Evolutionary conservation across 1,140 invertebrate genomes (phyloP).

Genomic region (Caenorhabditis latens): DNA sequence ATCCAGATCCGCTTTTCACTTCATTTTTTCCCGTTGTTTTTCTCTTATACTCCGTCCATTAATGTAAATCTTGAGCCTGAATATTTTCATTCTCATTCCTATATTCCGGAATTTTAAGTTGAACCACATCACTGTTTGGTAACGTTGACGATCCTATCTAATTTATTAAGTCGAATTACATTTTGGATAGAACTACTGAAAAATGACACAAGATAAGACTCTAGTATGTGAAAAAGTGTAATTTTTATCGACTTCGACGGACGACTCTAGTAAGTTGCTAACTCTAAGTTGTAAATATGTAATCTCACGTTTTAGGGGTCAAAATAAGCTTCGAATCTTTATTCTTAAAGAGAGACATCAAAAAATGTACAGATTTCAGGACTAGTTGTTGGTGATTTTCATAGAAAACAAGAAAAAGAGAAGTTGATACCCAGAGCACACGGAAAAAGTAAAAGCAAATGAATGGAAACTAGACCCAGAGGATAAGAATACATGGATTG

Average conservation of each 20-base stretch:
- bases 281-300: too few relatives aligned
- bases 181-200: too few relatives aligned
- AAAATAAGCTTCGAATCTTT: background rate
- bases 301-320: too few relatives aligned
- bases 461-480: conserved; percentile 13
- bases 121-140: too few relatives aligned
- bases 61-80: background rate
- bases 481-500: background rate
- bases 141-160: too few relatives aligned
- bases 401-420: background rate
- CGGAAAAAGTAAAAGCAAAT: conserved; percentile 40
- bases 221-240: too few relatives aligned
- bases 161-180: too few relatives aligned
- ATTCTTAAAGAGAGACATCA: background rate
- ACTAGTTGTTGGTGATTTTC: conserved; percentile 23
- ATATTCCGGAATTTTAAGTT: too few relatives aligned
- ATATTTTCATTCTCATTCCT: too few relatives aligned
- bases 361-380: conserved; percentile 3
- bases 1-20: background rate
- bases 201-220: too few relatives aligned
- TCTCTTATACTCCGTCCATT: background rate
- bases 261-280: too few relatives aligned
- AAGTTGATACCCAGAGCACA: conserved; percentile 14
- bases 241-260: too few relatives aligned
- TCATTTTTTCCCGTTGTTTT: background rate